These are phyloP conservation scores for Byasa hedistus DNA, from an alignment of 2,888 invertebrate genomes.

Conservation along the genomic window DNA sequence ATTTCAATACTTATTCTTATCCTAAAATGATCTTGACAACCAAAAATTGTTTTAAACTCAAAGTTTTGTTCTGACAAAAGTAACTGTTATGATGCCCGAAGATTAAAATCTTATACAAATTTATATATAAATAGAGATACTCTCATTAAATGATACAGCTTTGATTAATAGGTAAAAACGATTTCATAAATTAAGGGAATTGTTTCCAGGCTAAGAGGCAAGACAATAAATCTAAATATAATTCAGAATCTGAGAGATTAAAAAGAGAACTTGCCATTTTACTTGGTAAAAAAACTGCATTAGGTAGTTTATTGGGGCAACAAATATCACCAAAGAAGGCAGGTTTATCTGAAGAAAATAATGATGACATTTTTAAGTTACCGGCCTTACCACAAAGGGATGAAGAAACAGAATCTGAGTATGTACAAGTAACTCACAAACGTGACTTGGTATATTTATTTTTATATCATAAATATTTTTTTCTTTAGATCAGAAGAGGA, in stretches of 20 bases:
- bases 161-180: neutral
- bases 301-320: conserved; percentile 83
- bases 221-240: conserved; percentile 84
- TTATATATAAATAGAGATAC: neutral
- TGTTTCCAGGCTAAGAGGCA: conserved; percentile 85
- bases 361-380: conserved; percentile 84
- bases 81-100: no score
- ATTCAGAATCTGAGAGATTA: conserved; percentile 85
- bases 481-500: conserved; percentile 67
- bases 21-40: no score
- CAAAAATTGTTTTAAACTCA: no score
- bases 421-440: conserved; percentile 42
- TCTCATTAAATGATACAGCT: neutral
- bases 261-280: conserved; percentile 86
- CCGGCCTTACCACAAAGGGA: conserved; percentile 71
- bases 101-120: no score
- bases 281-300: conserved; percentile 88
- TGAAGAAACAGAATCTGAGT: conserved; percentile 71
- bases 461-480: neutral
- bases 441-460: neutral
- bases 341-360: conserved; percentile 41
- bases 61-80: no score
- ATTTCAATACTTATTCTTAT: no score
- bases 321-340: conserved; percentile 73
- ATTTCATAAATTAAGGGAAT: neutral